Percentiles rank a stretch among this genome's conserved stretches.
phyloP scores from a whole-genome alignment of 2,797 vertebrate species.

The Siniperca scherzeri region DNA sequence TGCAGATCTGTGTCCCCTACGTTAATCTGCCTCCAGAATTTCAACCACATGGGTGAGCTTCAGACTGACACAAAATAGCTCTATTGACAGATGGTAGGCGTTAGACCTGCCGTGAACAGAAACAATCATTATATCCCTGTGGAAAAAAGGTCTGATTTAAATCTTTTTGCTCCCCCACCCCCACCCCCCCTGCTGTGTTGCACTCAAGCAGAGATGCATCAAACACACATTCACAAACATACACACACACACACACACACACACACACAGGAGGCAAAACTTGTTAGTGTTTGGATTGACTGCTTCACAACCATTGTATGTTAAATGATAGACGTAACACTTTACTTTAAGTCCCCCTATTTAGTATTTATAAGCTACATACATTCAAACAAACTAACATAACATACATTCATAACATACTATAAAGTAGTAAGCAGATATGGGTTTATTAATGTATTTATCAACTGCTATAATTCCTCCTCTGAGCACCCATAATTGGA shows the following conservation, averaged over 20 bases:
- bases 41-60: conserved; percentile 45
- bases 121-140: conserved; percentile 61
- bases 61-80: conserved; percentile 61
- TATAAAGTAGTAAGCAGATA: not conserved
- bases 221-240: conserved; percentile 10
- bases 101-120: conserved; percentile 64
- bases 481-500: not conserved
- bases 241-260: not conserved
- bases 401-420: not conserved
- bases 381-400: too few relatives aligned
- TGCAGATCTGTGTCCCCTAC: not conserved
- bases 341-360: not conserved
- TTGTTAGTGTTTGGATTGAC: conserved; percentile 23
- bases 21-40: conserved; percentile 44
- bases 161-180: conserved; percentile 49
- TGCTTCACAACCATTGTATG: conserved; percentile 31
- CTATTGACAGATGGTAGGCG: conserved; percentile 72
- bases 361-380: not conserved
- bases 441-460: not conserved
- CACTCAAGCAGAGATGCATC: conserved; percentile 47
- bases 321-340: conserved; percentile 10
- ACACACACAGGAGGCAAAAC: conserved; percentile 6
- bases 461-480: not conserved
- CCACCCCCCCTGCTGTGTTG: conserved; percentile 53
- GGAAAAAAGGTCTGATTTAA: conserved; percentile 61